A percentile compares a stretch with the other conserved stretches of the same genome.
phyloP scores from a whole-genome alignment of 1,140 invertebrate genomes.

The Drosophila grimshawi region DNA sequence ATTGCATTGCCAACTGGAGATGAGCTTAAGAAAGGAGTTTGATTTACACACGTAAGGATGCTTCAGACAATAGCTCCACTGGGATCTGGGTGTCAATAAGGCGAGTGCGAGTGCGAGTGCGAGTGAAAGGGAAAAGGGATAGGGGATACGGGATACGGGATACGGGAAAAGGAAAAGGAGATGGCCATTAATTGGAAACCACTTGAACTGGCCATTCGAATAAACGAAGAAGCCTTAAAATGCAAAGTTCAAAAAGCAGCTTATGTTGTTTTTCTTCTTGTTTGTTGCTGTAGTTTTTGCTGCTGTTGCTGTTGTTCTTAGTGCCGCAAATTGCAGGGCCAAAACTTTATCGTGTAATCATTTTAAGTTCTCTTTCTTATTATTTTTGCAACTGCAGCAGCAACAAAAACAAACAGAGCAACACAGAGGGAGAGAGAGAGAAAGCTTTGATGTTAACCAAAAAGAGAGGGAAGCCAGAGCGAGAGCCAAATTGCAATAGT shows the following conservation, averaged over 20 bases:
- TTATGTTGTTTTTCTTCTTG: conserved; percentile 8
- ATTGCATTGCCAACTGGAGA: conserved; percentile 3
- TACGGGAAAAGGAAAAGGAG: neutral
- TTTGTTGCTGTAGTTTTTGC: conserved; percentile 9
- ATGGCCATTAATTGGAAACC: conserved; percentile 35
- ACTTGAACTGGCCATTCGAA: conserved; percentile 34
- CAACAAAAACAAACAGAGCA: conserved; percentile 12
- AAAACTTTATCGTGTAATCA: conserved; percentile 80
- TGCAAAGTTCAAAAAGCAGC: conserved; percentile 37
- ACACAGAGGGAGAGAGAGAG: neutral
- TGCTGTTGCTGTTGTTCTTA: conserved; percentile 24
- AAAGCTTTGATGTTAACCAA: neutral
- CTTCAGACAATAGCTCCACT: neutral
- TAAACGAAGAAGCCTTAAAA: conserved; percentile 39
- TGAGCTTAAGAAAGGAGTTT: neutral
- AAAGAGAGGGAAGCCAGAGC: conserved; percentile 1
- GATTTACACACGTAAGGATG: neutral
- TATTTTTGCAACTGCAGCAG: conserved; percentile 67
- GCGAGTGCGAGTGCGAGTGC: too few relatives aligned
- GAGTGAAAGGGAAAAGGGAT: too few relatives aligned
- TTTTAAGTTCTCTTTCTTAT: conserved; percentile 81
- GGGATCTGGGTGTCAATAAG: conserved; percentile 1
- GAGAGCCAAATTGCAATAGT: conserved; percentile 50
- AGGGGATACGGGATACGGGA: neutral
- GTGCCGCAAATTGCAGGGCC: conserved; percentile 68